phyloP scores from a whole-genome alignment of 2,888 invertebrate genomes.

The Lasioglossum lativentre region DNA sequence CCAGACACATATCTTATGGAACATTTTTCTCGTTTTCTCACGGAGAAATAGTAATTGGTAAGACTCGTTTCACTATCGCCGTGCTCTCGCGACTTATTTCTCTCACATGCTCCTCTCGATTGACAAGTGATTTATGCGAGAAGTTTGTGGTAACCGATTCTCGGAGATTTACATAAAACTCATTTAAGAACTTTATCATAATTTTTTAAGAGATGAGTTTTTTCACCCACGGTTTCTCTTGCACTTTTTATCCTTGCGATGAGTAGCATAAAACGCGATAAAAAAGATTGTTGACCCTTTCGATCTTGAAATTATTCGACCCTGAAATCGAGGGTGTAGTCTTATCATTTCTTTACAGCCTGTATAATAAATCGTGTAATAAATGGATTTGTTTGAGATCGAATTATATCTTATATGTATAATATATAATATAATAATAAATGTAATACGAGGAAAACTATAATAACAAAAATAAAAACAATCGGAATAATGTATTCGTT shows the following conservation, averaged over 20 bases:
- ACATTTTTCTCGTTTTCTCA: slow-evolving; percentile 20
- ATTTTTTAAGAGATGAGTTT: too few relatives aligned
- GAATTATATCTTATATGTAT: not conserved
- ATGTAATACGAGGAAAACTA: too few relatives aligned
- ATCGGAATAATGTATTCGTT: not conserved
- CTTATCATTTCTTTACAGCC: too few relatives aligned
- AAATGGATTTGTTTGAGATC: not conserved
- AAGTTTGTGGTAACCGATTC: not conserved
- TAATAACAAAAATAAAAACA: not conserved
- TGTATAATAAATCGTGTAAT: not conserved
- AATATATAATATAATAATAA: too few relatives aligned
- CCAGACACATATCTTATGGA: slow-evolving; percentile 5
- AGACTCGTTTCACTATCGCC: not conserved
- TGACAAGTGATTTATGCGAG: not conserved
- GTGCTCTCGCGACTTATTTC: not conserved
- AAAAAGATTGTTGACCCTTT: too few relatives aligned
- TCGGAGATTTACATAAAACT: not conserved
- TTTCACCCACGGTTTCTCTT: too few relatives aligned
- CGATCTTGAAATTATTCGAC: too few relatives aligned
- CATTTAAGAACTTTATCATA: not conserved
- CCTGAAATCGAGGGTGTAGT: too few relatives aligned
- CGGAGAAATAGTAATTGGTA: slow-evolving; percentile 10
- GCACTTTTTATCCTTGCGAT: too few relatives aligned
- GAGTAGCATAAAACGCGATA: too few relatives aligned
- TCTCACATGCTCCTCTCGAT: not conserved